Evolutionary conservation across 2,888 invertebrate genomes (phyloP).

Genomic region (Pandemis corylana): DNA sequence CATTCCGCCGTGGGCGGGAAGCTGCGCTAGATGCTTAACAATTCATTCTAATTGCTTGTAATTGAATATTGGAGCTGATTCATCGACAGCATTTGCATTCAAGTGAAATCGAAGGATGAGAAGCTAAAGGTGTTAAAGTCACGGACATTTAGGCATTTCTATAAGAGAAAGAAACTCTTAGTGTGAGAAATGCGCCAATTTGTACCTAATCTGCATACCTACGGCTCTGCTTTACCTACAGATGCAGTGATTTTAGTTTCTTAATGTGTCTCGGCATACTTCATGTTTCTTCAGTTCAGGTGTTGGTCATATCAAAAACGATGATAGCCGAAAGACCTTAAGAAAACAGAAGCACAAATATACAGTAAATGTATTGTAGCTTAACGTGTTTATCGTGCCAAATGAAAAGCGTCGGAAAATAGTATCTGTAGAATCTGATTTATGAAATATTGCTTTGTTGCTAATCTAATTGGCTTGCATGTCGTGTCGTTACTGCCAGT

Average conservation of each 20-base stretch:
- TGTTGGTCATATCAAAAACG: too few species aligned
- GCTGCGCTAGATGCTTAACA: conserved; percentile 25
- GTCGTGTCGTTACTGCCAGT: conserved; percentile 9
- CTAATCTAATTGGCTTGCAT: conserved; percentile 15
- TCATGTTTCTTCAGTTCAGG: too few species aligned
- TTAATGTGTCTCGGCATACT: too few species aligned
- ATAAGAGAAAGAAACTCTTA: neutral
- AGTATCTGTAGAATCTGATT: neutral
- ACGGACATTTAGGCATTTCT: neutral
- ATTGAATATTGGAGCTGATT: conserved; percentile 20
- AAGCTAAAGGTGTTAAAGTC: neutral
- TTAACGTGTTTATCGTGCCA: neutral
- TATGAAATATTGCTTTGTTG: neutral
- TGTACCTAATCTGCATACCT: too few species aligned
- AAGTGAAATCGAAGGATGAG: conserved; percentile 14
- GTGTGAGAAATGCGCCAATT: neutral
- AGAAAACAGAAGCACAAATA: too few species aligned
- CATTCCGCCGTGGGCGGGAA: conserved; percentile 49
- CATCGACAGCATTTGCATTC: conserved; percentile 17
- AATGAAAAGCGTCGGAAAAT: neutral
- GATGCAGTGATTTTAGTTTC: too few species aligned
- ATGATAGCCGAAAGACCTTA: too few species aligned
- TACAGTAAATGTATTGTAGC: too few species aligned
- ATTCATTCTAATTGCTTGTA: conserved; percentile 27
- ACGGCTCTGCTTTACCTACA: too few species aligned